These are phyloP conservation scores for Mesembrinibis cayennensis DNA, from an alignment of 2,113 vertebrate genomes.

Conservation along the genomic window DNA sequence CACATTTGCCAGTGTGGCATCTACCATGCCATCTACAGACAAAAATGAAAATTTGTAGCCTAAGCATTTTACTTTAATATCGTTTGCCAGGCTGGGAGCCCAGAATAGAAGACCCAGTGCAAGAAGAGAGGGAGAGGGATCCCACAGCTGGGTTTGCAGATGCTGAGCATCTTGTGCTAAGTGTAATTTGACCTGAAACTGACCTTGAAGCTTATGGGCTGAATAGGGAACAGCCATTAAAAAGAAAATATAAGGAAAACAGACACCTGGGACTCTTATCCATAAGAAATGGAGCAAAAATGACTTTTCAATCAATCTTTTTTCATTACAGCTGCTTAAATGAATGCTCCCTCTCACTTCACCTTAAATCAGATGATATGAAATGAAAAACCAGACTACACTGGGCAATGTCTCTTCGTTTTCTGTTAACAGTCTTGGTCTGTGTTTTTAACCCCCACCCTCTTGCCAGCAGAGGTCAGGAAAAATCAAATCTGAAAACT, in stretches of 20 bases:
- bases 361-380: conserved; percentile 2
- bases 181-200: not conserved
- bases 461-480: not conserved
- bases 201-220: not conserved
- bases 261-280: conserved; percentile 1
- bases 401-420: not conserved
- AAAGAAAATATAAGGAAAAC: conserved; percentile 14
- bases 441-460: not conserved
- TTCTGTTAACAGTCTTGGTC: not conserved
- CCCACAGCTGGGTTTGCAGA: not conserved
- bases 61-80: not conserved
- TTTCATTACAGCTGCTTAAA: conserved; percentile 38
- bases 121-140: not conserved
- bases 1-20: not conserved
- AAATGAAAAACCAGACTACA: conserved; percentile 1
- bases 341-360: not conserved
- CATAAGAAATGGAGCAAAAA: not conserved
- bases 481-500: not conserved
- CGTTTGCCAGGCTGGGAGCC: not conserved
- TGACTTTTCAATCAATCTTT: conserved; percentile 34
- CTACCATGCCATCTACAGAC: rapidly evolving
- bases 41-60: not conserved
- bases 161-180: not conserved
- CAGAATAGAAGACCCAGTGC: not conserved
- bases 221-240: conserved; percentile 6